phyloP scores from a whole-genome alignment of 2,888 invertebrate genomes.

The Tubulanus polymorphus region DNA sequence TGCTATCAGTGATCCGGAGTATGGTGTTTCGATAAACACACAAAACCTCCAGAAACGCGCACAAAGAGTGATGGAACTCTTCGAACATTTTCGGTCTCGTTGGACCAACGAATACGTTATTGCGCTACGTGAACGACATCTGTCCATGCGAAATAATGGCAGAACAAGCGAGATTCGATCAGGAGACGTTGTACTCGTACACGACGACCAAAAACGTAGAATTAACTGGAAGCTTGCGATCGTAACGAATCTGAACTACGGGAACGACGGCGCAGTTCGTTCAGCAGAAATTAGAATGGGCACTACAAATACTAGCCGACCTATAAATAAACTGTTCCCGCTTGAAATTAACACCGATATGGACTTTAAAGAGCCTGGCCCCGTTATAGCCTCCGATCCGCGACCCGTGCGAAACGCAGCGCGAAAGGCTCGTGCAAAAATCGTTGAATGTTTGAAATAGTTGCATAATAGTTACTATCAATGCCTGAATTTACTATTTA shows the following conservation, averaged over 20 bases:
- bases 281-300: constrained; percentile 11
- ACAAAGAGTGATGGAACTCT: not conserved
- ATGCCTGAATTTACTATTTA: too few species aligned
- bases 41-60: not conserved
- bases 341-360: constrained; percentile 6
- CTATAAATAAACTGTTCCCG: constrained; percentile 9
- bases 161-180: not conserved
- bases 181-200: not conserved
- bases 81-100: constrained; percentile 12
- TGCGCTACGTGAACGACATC: not conserved
- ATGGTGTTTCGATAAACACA: not conserved
- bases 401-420: too few species aligned
- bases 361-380: too few species aligned
- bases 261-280: constrained; percentile 11
- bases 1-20: not conserved
- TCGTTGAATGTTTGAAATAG: too few species aligned
- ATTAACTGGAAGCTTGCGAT: not conserved
- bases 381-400: too few species aligned
- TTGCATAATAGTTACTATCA: too few species aligned
- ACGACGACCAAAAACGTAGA: not conserved
- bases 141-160: not conserved
- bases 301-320: constrained; percentile 7
- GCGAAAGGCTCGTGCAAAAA: too few species aligned
- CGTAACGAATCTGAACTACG: not conserved
- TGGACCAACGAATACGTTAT: constrained; percentile 12